Base-by-base conservation (phyloP, 1,140 invertebrate species). In the Ylistrum balloti region DNA sequence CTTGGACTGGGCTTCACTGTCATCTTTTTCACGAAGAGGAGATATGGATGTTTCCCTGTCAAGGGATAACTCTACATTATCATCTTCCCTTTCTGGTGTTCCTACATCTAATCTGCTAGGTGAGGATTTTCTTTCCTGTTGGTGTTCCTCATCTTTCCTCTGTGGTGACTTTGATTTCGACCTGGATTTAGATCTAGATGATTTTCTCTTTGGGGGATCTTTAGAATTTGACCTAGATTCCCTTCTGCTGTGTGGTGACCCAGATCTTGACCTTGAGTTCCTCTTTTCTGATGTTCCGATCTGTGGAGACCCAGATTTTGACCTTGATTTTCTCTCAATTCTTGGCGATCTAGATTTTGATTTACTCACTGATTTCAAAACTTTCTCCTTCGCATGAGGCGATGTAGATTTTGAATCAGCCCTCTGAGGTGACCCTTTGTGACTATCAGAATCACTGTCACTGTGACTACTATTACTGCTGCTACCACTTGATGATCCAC, bases 271-370 rank as follows among this genome's bases (percentile, higher is more conserved):
- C 86, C 86, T 86, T 34, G 86, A 88, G 1, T 0, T 13, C 32
- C 87, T 86, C 32, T 88, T 41, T 41, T 17, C 41, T 38, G 28
- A 28, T 5, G 41, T 45, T 35, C 33, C 45, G 85, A 85, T 28
- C 34, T 89, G 11, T 87, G 35, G 34, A 56, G 88, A 87, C 48
- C 56, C 33, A 33, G 38, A 41, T 48, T 88, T 86, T 89, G 87
- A 56, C 56, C 86, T 85, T 88, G 85, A 87, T 17, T 13, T 88
- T 34, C n/a, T 85, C 74, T 35, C 3, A 88, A 91, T 15, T 89
- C 86, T 85, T 28, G 91, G n/a, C 89, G 90, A 86, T 88, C 41
- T 32, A 32, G 56, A 88, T 34, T 45, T 35, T 88, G 41, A 41
- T 33, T 35, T 86, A 34, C 33, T 2, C 85, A n/a, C n/a, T 33